Conservation (phyloP, 1,140 invertebrate genomes). For the Telenomus remus region DNA sequence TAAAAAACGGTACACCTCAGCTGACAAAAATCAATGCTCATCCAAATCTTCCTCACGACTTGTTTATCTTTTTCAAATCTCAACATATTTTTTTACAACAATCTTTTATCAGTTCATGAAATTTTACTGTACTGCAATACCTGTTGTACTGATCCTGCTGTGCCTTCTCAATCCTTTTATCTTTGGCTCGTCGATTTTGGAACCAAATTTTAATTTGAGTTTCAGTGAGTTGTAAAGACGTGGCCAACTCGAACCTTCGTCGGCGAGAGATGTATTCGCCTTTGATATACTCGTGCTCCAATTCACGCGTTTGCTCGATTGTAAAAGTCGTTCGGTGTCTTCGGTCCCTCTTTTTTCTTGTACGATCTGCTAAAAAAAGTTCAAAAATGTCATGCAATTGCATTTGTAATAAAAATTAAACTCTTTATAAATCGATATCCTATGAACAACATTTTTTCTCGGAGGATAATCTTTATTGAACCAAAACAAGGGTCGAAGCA, state of each 20-base stretch:
- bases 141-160: slow-evolving; percentile 95
- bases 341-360: slow-evolving; percentile 87
- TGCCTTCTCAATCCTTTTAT: slow-evolving; percentile 96
- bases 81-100: too few relatives aligned
- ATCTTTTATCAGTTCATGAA: too few relatives aligned
- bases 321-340: slow-evolving; percentile 96
- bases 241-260: slow-evolving; percentile 90
- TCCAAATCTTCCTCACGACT: too few relatives aligned
- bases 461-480: too few relatives aligned
- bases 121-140: slow-evolving; percentile 75
- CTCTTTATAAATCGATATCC: too few relatives aligned
- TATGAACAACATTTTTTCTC: too few relatives aligned
- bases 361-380: slow-evolving; percentile 83
- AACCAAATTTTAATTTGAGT: slow-evolving; percentile 99
- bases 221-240: slow-evolving; percentile 88
- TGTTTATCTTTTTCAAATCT: too few relatives aligned
- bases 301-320: slow-evolving; percentile 90
- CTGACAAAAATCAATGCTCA: neutral
- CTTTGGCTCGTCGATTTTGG: slow-evolving; percentile 95
- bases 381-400: neutral
- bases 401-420: too few relatives aligned
- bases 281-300: slow-evolving; percentile 93
- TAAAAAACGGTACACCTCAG: neutral
- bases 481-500: too few relatives aligned
- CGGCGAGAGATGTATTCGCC: slow-evolving; percentile 94